These are phyloP conservation scores for Cepaea hortensis DNA, from an alignment of 2,888 invertebrate genomes.

Conservation along the genomic window DNA sequence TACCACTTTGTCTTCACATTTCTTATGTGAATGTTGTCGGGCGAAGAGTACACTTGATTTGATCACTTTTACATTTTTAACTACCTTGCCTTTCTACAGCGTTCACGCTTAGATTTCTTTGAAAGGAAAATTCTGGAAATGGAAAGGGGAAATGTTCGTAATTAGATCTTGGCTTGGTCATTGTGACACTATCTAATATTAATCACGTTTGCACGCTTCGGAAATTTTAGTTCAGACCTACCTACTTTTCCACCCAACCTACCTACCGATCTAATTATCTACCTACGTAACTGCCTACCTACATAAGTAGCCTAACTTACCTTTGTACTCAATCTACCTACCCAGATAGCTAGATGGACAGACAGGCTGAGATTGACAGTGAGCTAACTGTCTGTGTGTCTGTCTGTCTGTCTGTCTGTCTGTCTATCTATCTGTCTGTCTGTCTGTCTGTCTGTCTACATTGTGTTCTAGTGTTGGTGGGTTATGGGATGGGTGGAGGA, in stretches of 20 bases:
- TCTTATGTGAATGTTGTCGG: not conserved
- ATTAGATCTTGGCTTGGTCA: no score
- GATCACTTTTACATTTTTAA: not conserved
- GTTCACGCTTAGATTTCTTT: no score
- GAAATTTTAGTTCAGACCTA: no score
- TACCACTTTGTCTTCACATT: conserved; percentile 9
- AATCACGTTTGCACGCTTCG: no score
- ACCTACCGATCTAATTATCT: not conserved
- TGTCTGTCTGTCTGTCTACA: not conserved
- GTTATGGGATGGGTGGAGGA: no score
- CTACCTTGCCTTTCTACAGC: not conserved
- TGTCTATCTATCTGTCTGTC: not conserved
- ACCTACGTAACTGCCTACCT: not conserved
- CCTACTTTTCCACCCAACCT: not conserved
- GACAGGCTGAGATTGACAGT: not conserved
- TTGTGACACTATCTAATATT: no score
- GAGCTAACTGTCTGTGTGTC: not conserved
- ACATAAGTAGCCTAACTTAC: not conserved
- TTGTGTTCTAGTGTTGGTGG: not conserved
- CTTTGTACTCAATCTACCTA: not conserved
- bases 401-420: not conserved
- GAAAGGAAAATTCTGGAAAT: no score
- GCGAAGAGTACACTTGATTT: not conserved
- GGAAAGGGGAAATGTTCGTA: no score
- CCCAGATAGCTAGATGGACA: not conserved